Evolutionary conservation across 2,888 invertebrate species (phyloP).

Genomic region (Macrosiphum euphorbiae): DNA sequence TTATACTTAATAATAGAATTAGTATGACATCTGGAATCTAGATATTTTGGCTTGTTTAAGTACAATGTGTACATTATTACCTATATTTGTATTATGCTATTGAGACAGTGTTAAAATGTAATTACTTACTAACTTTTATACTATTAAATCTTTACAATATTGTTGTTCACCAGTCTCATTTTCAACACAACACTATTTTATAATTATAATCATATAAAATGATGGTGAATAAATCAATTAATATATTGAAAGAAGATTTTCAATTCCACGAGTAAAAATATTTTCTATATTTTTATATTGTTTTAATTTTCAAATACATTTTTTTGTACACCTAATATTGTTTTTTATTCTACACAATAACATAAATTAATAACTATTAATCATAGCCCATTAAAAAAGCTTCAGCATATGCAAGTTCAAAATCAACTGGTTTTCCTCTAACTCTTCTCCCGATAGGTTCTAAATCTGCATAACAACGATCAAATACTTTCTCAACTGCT

Average conservation of each 20-base stretch:
- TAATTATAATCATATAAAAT: background rate
- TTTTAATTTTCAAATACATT: background rate
- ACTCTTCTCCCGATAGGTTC: conserved; percentile 90
- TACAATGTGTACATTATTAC: background rate
- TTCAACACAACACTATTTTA: background rate
- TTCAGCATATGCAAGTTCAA: conserved; percentile 82
- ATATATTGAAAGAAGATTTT: background rate
- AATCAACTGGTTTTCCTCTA: conserved; percentile 82
- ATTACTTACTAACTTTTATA: background rate
- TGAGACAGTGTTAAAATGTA: background rate
- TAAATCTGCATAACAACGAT: conserved; percentile 90
- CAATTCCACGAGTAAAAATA: background rate
- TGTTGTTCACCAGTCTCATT: background rate
- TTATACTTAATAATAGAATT: background rate
- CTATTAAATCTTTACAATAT: background rate
- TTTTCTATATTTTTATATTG: background rate
- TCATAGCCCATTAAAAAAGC: conserved; percentile 84
- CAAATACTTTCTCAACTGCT: conserved; percentile 89
- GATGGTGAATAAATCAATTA: background rate
- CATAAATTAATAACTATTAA: conserved; percentile 68
- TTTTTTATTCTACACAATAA: conserved; percentile 39
- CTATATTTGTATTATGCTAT: background rate
- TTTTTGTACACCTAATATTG: conserved; percentile 15
- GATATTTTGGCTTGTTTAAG: background rate
- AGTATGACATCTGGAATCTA: background rate